Percentiles rank a stretch among this genome's conserved stretches.
Conservation (phyloP, 2,888 invertebrate species). For the Ectobius pallidus region DNA sequence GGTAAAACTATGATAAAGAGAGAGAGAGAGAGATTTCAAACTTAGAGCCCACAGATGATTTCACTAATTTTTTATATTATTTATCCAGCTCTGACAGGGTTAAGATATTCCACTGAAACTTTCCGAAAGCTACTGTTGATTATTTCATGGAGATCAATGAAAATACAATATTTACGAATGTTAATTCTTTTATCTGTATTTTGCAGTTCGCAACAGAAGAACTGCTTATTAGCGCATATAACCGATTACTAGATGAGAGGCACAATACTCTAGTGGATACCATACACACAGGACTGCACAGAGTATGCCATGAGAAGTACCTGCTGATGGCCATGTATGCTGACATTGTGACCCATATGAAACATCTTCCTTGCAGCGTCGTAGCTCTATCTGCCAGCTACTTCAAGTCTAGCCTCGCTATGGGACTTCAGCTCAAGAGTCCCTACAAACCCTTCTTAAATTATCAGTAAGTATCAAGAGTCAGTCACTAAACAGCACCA, state of each 20-base stretch:
- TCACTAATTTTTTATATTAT: no score
- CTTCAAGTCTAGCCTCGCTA: not conserved
- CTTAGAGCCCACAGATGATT: no score
- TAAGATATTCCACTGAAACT: not conserved
- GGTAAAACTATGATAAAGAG: no score
- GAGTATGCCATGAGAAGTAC: not conserved
- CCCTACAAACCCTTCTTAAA: not conserved
- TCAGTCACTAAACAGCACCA: no score
- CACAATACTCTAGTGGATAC: not conserved
- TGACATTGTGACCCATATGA: not conserved
- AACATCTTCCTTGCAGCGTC: not conserved
- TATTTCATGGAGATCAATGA: not conserved
- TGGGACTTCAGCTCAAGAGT: not conserved
- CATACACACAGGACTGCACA: not conserved
- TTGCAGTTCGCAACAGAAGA: not conserved
- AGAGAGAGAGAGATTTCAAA: no score
- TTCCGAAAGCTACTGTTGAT: not conserved
- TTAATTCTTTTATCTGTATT: no score
- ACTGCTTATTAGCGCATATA: not conserved
- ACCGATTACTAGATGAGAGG: not conserved
- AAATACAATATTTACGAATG: no score
- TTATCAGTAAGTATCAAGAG: slow-evolving; percentile 2
- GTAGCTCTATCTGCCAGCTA: not conserved
- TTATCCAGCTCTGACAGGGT: not conserved
- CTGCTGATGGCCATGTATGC: not conserved